Percentiles rank a stretch among this genome's conserved stretches.
These are phyloP conservation scores for Vanacampus margaritifer DNA, from an alignment of 2,113 vertebrate species.

Conservation along the genomic window DNA sequence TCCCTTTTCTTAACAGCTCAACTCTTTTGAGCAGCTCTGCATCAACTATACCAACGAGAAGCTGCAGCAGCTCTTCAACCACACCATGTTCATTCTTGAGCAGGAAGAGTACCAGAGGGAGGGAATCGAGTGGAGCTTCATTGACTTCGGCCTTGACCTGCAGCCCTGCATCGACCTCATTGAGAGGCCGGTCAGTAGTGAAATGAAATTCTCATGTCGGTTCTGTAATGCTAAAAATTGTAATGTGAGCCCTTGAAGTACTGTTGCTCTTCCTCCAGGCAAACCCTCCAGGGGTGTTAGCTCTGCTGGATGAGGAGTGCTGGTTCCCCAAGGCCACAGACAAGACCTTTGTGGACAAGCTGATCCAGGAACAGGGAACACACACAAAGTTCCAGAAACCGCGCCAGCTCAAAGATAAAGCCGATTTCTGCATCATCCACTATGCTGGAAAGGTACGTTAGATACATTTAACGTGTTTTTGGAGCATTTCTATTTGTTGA, in stretches of 20 bases:
- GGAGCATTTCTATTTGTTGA: background rate
- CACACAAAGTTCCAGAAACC: constrained; percentile 97
- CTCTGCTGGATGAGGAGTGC: constrained; percentile 95
- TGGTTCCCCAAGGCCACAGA: constrained; percentile 99
- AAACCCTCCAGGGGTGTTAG: constrained; percentile 90
- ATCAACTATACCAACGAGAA: constrained; percentile 98
- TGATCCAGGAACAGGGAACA: constrained; percentile 94
- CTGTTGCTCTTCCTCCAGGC: constrained; percentile 70
- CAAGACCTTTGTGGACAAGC: constrained; percentile 94
- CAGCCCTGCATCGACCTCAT: constrained; percentile 97
- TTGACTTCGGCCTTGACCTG: constrained; percentile 95
- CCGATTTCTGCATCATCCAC: constrained; percentile 97
- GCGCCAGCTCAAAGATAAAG: constrained; percentile 93
- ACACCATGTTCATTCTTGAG: constrained; percentile 87
- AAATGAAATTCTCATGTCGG: background rate
- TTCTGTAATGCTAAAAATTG: background rate
- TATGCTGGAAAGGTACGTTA: constrained; percentile 89
- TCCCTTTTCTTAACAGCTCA: constrained; percentile 70
- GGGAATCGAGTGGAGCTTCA: constrained; percentile 99
- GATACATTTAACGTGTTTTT: background rate
- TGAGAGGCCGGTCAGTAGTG: constrained; percentile 83
- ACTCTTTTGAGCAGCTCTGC: constrained; percentile 93
- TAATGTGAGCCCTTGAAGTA: background rate
- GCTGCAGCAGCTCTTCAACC: constrained; percentile 95
- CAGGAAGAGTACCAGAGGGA: constrained; percentile 98